Evolutionary conservation across 2,113 vertebrate species (phyloP).

Genomic region (Cynocephalus volans): DNA sequence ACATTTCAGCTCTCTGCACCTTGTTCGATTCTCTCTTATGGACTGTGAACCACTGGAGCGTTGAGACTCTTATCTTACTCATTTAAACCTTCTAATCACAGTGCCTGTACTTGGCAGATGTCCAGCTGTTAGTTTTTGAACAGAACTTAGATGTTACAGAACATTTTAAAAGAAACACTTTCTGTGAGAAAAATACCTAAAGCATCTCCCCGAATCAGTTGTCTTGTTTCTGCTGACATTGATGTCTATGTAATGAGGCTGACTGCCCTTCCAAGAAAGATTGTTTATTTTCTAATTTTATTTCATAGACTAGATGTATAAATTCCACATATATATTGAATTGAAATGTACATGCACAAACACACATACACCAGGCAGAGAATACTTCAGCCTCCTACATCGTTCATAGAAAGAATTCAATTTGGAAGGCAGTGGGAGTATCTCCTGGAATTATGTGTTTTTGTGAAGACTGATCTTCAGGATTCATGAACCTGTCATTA

Average conservation of each 20-base stretch:
- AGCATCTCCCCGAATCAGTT: not conserved
- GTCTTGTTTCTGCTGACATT: not conserved
- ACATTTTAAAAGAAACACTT: not conserved
- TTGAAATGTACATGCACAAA: rapidly evolving
- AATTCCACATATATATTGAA: not conserved
- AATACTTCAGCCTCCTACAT: not conserved
- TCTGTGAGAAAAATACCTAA: not conserved
- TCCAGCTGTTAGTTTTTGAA: not conserved
- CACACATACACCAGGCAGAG: not conserved
- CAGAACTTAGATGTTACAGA: not conserved
- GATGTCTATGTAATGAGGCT: not conserved
- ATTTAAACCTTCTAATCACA: not conserved
- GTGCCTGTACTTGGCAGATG: not conserved
- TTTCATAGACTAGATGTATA: not conserved
- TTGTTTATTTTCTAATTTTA: not conserved
- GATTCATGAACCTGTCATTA: not conserved
- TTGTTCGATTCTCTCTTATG: no score
- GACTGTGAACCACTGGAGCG: not conserved
- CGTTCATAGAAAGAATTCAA: not conserved
- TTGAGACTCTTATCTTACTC: not conserved
- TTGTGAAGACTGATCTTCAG: not conserved
- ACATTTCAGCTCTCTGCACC: not conserved
- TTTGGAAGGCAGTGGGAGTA: not conserved
- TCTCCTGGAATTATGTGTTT: not conserved
- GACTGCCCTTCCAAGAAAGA: not conserved